A percentile compares a stretch with the other conserved stretches of the same genome.
phyloP scores from a whole-genome alignment of 1,140 invertebrate genomes.

The Mycetomoellerius zeteki region DNA sequence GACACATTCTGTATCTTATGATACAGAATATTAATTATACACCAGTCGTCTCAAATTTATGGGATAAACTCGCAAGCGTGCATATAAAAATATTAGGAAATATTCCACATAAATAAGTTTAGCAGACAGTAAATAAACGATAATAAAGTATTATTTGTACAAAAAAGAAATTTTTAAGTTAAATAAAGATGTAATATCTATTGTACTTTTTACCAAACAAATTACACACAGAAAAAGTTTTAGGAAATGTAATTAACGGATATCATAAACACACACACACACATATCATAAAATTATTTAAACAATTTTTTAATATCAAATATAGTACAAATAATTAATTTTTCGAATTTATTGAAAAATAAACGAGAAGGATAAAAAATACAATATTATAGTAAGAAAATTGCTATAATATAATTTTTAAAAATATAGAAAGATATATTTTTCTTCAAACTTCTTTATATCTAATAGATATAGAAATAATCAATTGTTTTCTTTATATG shows the following conservation, averaged over 20 bases:
- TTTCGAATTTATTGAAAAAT: too few species aligned
- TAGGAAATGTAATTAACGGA: background rate
- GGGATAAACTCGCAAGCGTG: background rate
- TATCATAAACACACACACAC: too few species aligned
- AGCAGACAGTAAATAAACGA: background rate
- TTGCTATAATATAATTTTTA: too few species aligned
- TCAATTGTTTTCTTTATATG: too few species aligned
- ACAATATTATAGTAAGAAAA: too few species aligned
- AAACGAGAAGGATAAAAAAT: too few species aligned
- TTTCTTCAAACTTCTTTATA: too few species aligned
- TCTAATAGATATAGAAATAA: too few species aligned
- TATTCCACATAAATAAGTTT: background rate
- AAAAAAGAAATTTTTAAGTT: background rate
- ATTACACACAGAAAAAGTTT: background rate
- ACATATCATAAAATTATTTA: too few species aligned
- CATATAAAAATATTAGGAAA: background rate
- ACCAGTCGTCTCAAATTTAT: background rate
- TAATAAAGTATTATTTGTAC: background rate
- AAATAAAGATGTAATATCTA: background rate
- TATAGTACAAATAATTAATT: too few species aligned
- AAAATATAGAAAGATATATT: too few species aligned
- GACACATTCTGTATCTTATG: conserved; percentile 5
- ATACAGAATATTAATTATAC: conserved; percentile 6
- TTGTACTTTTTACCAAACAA: background rate
- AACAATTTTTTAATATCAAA: too few species aligned